Evolutionary conservation across 35 echinoderm and acorn worm species (phyloP), one percentile per base, ranked within the genome.

Genomic region (Heliocidaris erythrogramma): DNA sequence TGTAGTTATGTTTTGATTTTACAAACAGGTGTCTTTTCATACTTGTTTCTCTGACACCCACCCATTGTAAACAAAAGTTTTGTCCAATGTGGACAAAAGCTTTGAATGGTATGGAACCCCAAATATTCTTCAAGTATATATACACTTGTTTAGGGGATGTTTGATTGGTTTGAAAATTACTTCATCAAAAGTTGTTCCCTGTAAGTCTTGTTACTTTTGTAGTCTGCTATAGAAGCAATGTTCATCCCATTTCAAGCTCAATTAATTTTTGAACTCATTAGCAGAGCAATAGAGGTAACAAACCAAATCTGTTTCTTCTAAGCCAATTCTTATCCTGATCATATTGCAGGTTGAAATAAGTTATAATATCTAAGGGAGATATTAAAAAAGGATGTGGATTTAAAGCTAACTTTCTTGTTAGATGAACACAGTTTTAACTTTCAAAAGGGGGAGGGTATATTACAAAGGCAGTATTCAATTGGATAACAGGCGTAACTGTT

Each of bases 141-240:
- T 24, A n/a, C 65, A 7, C 65, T 78, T 27, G 21, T 78, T n/a
- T 24, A 27, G 17, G 65, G 27, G 65, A 78, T 78, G 65, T 78
- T 78, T 78, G 65, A 78, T 78, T 78, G 65, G 21, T 78, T 78
- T 78, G 65, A n/a, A 78, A 78, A 78, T 78, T 78, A 78, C 65
- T 78, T 78, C 65, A 27, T n/a, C 65, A 78, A 78, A 78, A 78
- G 5, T n/a, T 27, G 65, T 18, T 78, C 21, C 18, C 18, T n/a
- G 65, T 78, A 27, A 78, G 65, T n/a, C 27, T 27, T 78, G 18
- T 18, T 78, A 78, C 4, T 78, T 78, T 78, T 78, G 65, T 69
- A 69, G 60, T 69, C 6, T 18, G 1, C 2, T 78, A 27, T 78
- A 78, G 65, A 78, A 78, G 21, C 17, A n/a, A n/a, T 29, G 27